Evolutionary conservation across 37 sponge, comb jelly and placozoan species (phyloP), one percentile per base, ranked within the genome.

Genomic region (Ephydatia muelleri): DNA sequence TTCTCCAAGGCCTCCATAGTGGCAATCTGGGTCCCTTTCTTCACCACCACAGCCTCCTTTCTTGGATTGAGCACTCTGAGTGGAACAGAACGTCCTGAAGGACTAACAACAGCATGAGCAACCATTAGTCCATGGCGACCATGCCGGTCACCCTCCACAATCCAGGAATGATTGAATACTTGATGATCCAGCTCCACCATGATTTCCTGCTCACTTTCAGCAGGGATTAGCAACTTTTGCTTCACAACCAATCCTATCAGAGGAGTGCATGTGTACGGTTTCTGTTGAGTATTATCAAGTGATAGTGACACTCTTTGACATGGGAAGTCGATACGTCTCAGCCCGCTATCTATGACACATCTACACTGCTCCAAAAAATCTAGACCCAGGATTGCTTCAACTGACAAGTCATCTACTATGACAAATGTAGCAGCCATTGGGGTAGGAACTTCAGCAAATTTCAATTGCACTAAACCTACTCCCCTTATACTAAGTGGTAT

Each of bases 351-450:
- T 12, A 81, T 70, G 26, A 72, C 39, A n/a, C 72, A 68, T 72
- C 70, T 49, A n/a, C 70, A 72, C 19, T 36, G 29, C 72, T 38
- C 16, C 32, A 81, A 47, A 47, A 81, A 81, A 70, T 81, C 82
- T n/a, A 49, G 70, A 25, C 82, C 72, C 13, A 81, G 72, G 22
- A 81, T 70, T 30, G 37, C 29, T 43, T 43, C 43, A 43, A 43
- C 43, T 14, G 43, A 43, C 43, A 43, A 43, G 43, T 43, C 43
- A 43, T 43, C 43, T 43, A 43, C 43, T 43, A 43, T 43, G 43
- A 43, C 43, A 43, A 43, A 43, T 43, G 43, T 43, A 43, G 43
- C 43, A 43, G 43, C 43, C 43, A 43, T 43, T 43, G 43, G 43
- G 43, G 43, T 43, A 43, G 43, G 43, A 43, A 43, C 43, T 43